Evolutionary conservation across 2,888 invertebrate species (phyloP).

Genomic region (Ophion slaviceki): DNA sequence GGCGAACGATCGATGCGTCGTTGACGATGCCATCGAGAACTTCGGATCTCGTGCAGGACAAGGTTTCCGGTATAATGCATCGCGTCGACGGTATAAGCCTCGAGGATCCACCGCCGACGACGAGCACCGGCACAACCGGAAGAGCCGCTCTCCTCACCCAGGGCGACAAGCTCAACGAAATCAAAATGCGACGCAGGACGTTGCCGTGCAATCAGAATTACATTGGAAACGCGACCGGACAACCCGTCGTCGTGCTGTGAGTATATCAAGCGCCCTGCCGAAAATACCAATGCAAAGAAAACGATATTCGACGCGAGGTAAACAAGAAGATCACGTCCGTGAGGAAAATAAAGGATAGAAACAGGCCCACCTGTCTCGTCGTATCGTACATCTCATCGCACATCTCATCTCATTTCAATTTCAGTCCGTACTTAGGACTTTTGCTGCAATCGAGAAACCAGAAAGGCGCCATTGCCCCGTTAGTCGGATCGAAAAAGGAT

Average conservation of each 20-base stretch:
- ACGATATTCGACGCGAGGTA: not conserved
- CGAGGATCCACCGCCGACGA: constrained; percentile 75
- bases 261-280: constrained; percentile 58
- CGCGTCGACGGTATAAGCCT: constrained; percentile 81
- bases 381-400: constrained; percentile 57
- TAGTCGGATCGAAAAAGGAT: constrained; percentile 78
- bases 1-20: constrained; percentile 70
- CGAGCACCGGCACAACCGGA: constrained; percentile 60
- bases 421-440: constrained; percentile 80
- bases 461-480: constrained; percentile 74
- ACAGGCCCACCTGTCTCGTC: constrained; percentile 25
- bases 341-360: constrained; percentile 20
- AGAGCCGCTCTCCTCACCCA: constrained; percentile 82
- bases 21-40: constrained; percentile 69
- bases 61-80: constrained; percentile 81
- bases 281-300: not conserved
- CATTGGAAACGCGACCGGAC: constrained; percentile 72
- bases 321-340: constrained; percentile 5
- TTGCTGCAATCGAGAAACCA: constrained; percentile 79
- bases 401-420: constrained; percentile 68
- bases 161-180: constrained; percentile 86
- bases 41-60: constrained; percentile 75
- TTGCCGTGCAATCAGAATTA: constrained; percentile 73
- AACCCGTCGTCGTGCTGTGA: constrained; percentile 79
- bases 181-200: constrained; percentile 79